Percentiles rank a stretch among this genome's conserved stretches.
These are phyloP conservation scores for Melanotaenia trifasciata DNA, from an alignment of 2,797 vertebrate species.

Conservation along the genomic window DNA sequence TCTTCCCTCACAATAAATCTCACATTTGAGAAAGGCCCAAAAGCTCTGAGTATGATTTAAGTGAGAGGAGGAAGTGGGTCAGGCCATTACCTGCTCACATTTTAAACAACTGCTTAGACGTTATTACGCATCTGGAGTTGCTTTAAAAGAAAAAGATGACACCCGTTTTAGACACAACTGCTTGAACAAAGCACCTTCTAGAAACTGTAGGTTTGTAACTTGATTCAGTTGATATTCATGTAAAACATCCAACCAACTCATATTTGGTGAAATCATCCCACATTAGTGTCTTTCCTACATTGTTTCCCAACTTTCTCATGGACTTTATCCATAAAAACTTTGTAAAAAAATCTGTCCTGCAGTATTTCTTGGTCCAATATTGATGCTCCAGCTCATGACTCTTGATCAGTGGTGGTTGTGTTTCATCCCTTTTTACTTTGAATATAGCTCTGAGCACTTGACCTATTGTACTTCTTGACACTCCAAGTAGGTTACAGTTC, in stretches of 20 bases:
- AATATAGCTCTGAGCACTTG: background rate
- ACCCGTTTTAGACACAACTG: background rate
- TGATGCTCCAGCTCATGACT: background rate
- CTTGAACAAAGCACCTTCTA: background rate
- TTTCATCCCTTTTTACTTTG: background rate
- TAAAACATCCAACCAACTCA: background rate
- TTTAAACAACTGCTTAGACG: background rate
- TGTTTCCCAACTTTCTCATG: background rate
- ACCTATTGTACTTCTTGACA: background rate
- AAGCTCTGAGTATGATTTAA: conserved; percentile 2
- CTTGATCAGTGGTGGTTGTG: background rate
- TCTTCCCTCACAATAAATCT: conserved; percentile 4
- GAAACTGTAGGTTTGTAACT: background rate
- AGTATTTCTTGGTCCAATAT: background rate
- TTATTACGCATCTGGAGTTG: background rate
- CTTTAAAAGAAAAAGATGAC: background rate
- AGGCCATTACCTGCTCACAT: conserved; percentile 1
- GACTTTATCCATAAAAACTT: background rate
- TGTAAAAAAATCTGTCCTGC: background rate
- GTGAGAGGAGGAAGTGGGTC: background rate
- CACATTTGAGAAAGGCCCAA: conserved; percentile 2
- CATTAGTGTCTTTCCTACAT: background rate
- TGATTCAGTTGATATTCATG: background rate
- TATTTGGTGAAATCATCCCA: background rate
- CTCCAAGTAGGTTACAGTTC: background rate